Evolutionary conservation across 2,888 invertebrate genomes (phyloP).

Genomic region (Drosophila anomalata): DNA sequence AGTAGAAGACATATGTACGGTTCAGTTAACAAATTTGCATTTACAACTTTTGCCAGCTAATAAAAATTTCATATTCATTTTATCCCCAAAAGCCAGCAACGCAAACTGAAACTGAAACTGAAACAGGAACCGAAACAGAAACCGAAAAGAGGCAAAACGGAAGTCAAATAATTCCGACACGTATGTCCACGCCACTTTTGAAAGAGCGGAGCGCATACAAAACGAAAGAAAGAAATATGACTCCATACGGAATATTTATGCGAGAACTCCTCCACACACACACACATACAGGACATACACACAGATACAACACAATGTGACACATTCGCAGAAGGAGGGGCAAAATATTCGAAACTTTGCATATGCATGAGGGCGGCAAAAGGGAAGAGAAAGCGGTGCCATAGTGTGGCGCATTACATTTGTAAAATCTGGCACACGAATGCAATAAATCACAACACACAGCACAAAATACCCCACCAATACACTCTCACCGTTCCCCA

Average conservation of each 20-base stretch:
- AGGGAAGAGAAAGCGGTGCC: constrained; percentile 17
- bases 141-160: constrained; percentile 30
- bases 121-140: constrained; percentile 10
- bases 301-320: constrained; percentile 42
- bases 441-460: constrained; percentile 81
- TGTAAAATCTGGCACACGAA: constrained; percentile 82
- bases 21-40: constrained; percentile 42
- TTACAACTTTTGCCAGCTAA: constrained; percentile 48
- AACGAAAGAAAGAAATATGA: constrained; percentile 72
- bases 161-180: constrained; percentile 78
- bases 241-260: constrained; percentile 73
- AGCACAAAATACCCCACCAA: constrained; percentile 59
- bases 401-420: constrained; percentile 75
- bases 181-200: constrained; percentile 73
- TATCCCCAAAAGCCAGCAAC: constrained; percentile 19
- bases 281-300: constrained; percentile 11
- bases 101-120: constrained; percentile 13
- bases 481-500: constrained; percentile 18
- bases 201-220: constrained; percentile 67
- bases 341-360: constrained; percentile 78
- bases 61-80: constrained; percentile 55
- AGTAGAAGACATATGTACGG: constrained; percentile 6
- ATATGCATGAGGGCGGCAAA: constrained; percentile 67
- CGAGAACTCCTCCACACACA: constrained; percentile 33
- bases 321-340: constrained; percentile 51